Percentiles rank a stretch among this genome's conserved stretches.
phyloP scores from a whole-genome alignment of 2,888 invertebrate genomes.

The Stenchaetothrips biformis region DNA sequence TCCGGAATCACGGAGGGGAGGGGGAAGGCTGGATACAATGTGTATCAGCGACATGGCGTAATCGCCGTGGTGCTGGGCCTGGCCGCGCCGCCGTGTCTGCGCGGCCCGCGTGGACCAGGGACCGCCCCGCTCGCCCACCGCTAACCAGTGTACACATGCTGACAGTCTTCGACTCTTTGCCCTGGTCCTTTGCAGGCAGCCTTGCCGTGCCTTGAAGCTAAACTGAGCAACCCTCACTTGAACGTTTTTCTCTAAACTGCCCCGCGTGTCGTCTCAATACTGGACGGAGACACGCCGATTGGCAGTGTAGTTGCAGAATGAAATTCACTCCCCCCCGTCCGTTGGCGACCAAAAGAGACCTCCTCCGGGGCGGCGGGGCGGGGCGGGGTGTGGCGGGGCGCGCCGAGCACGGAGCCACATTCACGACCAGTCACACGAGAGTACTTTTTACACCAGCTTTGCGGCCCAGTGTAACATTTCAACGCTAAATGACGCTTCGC shows the following conservation, averaged over 20 bases:
- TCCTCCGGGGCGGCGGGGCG: no score
- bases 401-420: background rate
- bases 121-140: background rate
- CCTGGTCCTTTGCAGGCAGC: no score
- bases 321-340: no score
- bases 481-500: slow-evolving; percentile 8
- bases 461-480: slow-evolving; percentile 4
- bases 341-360: no score
- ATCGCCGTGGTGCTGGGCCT: background rate
- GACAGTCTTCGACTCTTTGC: background rate
- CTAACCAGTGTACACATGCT: background rate
- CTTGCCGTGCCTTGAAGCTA: no score
- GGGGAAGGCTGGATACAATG: no score
- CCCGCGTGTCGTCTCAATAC: no score
- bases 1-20: no score
- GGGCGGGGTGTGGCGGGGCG: no score
- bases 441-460: slow-evolving; percentile 21
- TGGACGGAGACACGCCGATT: background rate
- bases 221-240: background rate
- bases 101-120: background rate
- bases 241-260: no score
- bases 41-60: no score
- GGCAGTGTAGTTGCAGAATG: no score
- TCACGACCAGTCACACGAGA: slow-evolving; percentile 15
- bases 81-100: background rate